A percentile compares a stretch with the other conserved stretches of the same genome.
These are phyloP conservation scores for Lepidochrysops patricia DNA, from an alignment of 2,888 invertebrate genomes.

Conservation along the genomic window DNA sequence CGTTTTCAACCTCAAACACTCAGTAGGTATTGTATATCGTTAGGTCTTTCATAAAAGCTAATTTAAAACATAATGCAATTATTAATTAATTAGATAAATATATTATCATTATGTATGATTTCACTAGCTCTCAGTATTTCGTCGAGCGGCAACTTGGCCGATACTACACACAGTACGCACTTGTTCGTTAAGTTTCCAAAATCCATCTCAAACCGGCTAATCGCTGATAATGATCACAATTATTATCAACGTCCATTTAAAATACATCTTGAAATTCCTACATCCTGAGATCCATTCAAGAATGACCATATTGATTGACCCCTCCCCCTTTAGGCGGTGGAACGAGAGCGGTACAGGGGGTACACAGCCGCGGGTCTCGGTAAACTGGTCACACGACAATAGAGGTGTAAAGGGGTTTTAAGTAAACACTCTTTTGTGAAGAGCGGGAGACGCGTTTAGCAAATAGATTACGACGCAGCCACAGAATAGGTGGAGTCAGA, in stretches of 20 bases:
- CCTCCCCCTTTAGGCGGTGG: slow-evolving; percentile 24
- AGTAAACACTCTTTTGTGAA: slow-evolving; percentile 69
- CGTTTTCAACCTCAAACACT: neutral
- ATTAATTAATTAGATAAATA: no score
- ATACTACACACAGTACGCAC: neutral
- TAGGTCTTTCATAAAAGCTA: no score
- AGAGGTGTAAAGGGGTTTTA: slow-evolving; percentile 68
- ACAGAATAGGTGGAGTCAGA: slow-evolving; percentile 22
- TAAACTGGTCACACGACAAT: slow-evolving; percentile 49
- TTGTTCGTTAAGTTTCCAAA: neutral
- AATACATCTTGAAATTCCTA: slow-evolving; percentile 45
- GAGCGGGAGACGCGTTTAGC: slow-evolving; percentile 53
- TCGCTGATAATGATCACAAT: slow-evolving; percentile 3
- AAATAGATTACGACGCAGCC: slow-evolving; percentile 62
- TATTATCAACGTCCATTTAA: slow-evolving; percentile 18
- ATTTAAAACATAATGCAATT: no score
- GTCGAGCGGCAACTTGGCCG: no score
- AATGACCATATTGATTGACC: slow-evolving; percentile 34
- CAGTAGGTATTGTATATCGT: no score
- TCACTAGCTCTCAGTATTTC: no score
- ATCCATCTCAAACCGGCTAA: neutral
- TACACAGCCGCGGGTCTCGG: slow-evolving; percentile 32
- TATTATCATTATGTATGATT: no score
- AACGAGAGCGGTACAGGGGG: slow-evolving; percentile 24
- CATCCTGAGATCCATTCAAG: slow-evolving; percentile 53